phyloP scores from a whole-genome alignment of 2,113 vertebrate genomes.

The Taurulus bubalis region DNA sequence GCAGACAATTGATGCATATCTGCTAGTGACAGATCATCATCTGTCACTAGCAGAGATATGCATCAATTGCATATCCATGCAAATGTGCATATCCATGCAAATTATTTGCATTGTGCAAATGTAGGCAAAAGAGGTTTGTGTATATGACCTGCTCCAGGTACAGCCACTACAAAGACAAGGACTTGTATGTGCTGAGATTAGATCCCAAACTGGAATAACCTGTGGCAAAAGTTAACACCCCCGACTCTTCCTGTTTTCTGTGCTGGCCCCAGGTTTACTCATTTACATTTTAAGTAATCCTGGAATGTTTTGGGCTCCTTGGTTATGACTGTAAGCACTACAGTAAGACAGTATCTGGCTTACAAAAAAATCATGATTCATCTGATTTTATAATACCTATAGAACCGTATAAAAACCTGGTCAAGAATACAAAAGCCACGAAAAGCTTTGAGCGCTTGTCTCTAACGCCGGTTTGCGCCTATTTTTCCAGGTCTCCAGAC shows the following conservation, averaged over 20 bases:
- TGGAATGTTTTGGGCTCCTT: neutral
- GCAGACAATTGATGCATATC: neutral
- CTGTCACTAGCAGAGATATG: no score
- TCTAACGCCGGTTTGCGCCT: neutral
- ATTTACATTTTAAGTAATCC: neutral
- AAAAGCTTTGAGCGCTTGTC: neutral
- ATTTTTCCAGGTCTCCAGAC: constrained; percentile 86
- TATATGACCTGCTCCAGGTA: neutral
- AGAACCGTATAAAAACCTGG: neutral
- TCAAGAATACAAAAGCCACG: neutral
- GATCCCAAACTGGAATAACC: constrained; percentile 9
- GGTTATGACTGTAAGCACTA: neutral
- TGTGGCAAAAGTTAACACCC: neutral
- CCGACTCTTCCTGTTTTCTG: neutral
- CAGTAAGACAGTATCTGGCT: neutral
- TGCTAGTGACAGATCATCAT: no score
- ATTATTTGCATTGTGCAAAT: no score
- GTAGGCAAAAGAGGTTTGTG: neutral
- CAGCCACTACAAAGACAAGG: neutral
- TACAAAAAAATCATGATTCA: neutral
- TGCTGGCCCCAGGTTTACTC: neutral
- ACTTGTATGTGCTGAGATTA: neutral
- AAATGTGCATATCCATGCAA: no score
- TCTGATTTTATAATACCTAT: neutral
- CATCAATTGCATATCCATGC: no score